Evolutionary conservation across 2,113 vertebrate genomes (phyloP).

Genomic region (Cygnus buccinator): DNA sequence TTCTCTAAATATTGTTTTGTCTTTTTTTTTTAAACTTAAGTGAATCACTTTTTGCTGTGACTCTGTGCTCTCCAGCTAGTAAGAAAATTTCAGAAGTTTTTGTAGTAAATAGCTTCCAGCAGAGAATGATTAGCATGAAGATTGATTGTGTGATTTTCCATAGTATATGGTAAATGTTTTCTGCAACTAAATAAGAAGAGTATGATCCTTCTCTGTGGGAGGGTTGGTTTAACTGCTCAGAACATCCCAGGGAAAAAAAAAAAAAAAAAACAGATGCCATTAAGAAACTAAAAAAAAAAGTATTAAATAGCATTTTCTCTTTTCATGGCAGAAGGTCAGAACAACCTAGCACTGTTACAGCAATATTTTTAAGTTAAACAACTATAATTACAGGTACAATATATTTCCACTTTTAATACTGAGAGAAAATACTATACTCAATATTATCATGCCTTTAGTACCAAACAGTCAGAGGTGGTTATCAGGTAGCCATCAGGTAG

Average conservation of each 20-base stretch:
- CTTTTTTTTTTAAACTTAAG: background rate
- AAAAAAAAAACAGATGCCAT: background rate
- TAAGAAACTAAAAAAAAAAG: constrained; percentile 32
- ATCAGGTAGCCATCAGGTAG: background rate
- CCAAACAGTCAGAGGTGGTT: background rate
- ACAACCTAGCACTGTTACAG: background rate
- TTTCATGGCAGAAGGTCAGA: constrained; percentile 7
- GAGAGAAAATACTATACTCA: background rate
- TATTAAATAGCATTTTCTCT: constrained; percentile 28
- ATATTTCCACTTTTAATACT: background rate
- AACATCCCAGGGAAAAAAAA: background rate
- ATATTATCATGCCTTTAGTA: background rate
- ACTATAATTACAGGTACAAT: constrained; percentile 43
- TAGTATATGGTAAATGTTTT: constrained; percentile 48
- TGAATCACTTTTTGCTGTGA: background rate
- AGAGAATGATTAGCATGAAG: constrained; percentile 69
- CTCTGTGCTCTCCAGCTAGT: constrained; percentile 16
- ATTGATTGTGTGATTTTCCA: constrained; percentile 47
- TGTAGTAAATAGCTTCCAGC: constrained; percentile 60
- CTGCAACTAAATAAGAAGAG: constrained; percentile 30
- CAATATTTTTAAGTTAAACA: constrained; percentile 3
- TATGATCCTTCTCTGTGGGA: constrained; percentile 18
- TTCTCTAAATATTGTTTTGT: background rate
- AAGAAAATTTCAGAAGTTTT: constrained; percentile 52
- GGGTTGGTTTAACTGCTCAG: constrained; percentile 15